Evolutionary conservation across 92 coral and sea anemone species (phyloP).

Genomic region (Micromussa lordhowensis): DNA sequence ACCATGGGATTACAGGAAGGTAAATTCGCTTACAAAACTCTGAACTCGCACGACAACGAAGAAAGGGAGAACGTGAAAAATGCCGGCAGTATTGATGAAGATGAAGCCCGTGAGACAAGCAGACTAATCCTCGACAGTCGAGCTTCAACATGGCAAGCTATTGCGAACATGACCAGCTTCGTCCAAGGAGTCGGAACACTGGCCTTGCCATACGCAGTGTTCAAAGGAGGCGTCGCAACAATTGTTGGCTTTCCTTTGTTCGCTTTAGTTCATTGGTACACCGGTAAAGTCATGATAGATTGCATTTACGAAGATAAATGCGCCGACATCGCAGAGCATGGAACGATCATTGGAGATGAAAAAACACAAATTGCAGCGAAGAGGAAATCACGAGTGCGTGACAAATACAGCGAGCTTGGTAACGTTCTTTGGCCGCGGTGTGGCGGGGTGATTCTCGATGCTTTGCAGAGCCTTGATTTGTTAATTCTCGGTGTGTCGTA

Average conservation of each 20-base stretch:
- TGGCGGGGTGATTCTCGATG: conserved; percentile 28
- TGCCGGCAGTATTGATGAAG: not conserved
- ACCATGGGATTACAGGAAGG: not conserved
- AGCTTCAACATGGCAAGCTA: conserved; percentile 44
- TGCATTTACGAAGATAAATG: conserved; percentile 49
- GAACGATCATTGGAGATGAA: not conserved
- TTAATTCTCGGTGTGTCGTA: conserved; percentile 27
- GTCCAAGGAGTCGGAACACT: conserved; percentile 56
- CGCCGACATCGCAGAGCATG: not conserved
- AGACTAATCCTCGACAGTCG: not conserved
- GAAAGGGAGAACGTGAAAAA: not conserved
- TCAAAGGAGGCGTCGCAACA: conserved; percentile 62
- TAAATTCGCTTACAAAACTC: not conserved
- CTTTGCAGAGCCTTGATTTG: conserved; percentile 29
- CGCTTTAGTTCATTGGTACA: conserved; percentile 55
- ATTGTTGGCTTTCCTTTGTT: conserved; percentile 40
- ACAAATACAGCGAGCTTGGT: conserved; percentile 59
- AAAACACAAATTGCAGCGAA: not conserved
- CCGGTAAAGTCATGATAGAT: conserved; percentile 50
- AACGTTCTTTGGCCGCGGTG: conserved; percentile 43
- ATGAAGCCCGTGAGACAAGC: not conserved
- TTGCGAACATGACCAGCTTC: conserved; percentile 52
- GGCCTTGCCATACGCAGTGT: conserved; percentile 61
- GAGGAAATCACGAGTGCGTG: conserved; percentile 33
- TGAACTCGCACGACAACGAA: not conserved